These are phyloP conservation scores for Diplogasteroides magnus DNA, from an alignment of 1,140 invertebrate genomes.

Conservation along the genomic window DNA sequence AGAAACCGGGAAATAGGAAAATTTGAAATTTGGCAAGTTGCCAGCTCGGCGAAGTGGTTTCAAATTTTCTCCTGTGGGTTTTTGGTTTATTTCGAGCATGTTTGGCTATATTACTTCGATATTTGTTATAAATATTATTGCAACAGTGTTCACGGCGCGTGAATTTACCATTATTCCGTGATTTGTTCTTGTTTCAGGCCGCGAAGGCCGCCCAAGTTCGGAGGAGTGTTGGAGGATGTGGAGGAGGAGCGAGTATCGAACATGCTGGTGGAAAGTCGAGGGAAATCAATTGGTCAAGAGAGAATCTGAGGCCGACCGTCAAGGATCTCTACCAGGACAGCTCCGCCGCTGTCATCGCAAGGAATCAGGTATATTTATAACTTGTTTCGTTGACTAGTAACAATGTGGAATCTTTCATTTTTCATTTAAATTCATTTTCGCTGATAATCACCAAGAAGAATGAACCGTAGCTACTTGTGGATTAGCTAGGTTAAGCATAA, in stretches of 20 bases:
- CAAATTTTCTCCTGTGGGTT: no score
- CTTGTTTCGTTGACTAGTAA: neutral
- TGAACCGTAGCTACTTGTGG: neutral
- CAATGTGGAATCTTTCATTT: neutral
- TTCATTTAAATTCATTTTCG: neutral
- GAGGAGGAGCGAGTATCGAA: slow-evolving; percentile 26
- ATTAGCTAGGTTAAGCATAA: neutral
- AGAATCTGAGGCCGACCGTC: slow-evolving; percentile 35
- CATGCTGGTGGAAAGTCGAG: slow-evolving; percentile 18
- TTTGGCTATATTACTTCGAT: no score
- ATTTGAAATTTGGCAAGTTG: no score
- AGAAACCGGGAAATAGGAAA: no score
- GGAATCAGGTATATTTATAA: slow-evolving; percentile 16
- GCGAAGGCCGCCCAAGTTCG: no score
- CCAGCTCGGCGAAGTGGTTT: no score
- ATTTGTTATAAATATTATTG: no score
- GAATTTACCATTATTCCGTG: no score
- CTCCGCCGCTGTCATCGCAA: slow-evolving; percentile 37
- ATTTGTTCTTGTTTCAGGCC: no score
- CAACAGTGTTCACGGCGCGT: no score
- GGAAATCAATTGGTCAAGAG: slow-evolving; percentile 37
- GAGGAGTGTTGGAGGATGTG: slow-evolving; percentile 12
- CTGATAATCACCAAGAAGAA: neutral
- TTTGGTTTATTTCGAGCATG: no score
- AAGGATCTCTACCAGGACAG: slow-evolving; percentile 50